These are phyloP conservation scores for Lysiphlebus fabarum DNA, from an alignment of 1,140 invertebrate species.

Conservation along the genomic window DNA sequence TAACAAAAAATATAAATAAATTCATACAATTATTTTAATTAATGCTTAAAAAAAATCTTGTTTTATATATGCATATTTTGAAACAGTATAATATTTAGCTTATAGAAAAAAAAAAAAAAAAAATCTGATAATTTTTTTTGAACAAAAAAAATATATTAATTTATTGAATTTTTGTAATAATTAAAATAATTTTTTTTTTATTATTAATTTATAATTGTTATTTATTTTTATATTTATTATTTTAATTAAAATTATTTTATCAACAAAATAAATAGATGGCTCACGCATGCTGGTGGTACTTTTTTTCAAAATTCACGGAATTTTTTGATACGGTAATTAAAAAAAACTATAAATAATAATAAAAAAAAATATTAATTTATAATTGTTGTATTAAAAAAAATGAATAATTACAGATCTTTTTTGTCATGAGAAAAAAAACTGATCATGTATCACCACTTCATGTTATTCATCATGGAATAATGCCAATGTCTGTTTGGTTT, in stretches of 20 bases:
- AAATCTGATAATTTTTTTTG: too few species aligned
- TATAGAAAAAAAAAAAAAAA: too few species aligned
- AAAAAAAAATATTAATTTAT: background rate
- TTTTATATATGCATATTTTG: too few species aligned
- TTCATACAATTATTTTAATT: too few species aligned
- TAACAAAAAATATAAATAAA: too few species aligned
- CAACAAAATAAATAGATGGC: slow-evolving; percentile 72
- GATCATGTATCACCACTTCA: slow-evolving; percentile 89
- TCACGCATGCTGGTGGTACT: slow-evolving; percentile 94
- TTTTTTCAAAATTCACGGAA: slow-evolving; percentile 92
- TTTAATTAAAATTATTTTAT: slow-evolving; percentile 9
- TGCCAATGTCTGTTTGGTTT: slow-evolving; percentile 96
- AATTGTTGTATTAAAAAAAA: slow-evolving; percentile 3
- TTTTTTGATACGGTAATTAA: slow-evolving; percentile 91
- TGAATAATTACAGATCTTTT: slow-evolving; percentile 71
- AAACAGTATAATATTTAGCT: too few species aligned
- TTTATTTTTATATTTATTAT: background rate
- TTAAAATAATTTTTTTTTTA: slow-evolving; percentile 4
- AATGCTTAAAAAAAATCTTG: too few species aligned
- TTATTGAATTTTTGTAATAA: too few species aligned
- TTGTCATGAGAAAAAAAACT: slow-evolving; percentile 90
- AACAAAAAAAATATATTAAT: too few species aligned
- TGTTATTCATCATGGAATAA: slow-evolving; percentile 93
- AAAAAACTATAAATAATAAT: background rate
- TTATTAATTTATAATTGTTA: background rate